Base-by-base conservation (phyloP, 2,113 vertebrate species). In the Brachionichthys hirsutus region DNA sequence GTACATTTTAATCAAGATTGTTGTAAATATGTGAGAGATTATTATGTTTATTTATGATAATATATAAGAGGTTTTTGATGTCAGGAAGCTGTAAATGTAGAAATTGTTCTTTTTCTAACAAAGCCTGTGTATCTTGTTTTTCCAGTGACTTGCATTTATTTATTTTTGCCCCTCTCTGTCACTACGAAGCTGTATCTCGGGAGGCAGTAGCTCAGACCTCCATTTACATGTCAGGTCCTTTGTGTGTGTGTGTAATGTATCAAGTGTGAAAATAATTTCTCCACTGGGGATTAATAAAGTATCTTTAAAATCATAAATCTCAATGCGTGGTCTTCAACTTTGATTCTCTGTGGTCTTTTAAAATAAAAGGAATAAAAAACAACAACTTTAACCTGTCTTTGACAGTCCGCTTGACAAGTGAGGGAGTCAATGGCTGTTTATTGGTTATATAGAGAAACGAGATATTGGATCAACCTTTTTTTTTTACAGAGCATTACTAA, bases 31-130 rank as follows among this genome's bases (percentile, higher is more conserved):
- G 11, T 66, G 8, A 47, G 40, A 77, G 41, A 70, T 77, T 58
- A 10, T 69, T 78, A 71, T 85, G 91, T 90, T 91, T 91, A 92
- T 91, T 90, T 54, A 70, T 75, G 69, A 50, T 59, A 68, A 53
- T 66, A 73, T 48, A 22, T 40, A 10, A 45, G 11, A 54, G 42
- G 55, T 62, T 77, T 38, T 63, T 66, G 54, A 35, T 78, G 50
- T 70, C 19, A 18, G 14, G 13, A 62, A 17, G 53, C 36, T 71
- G 35, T 64, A 48, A 63, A 62, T 49, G 48, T 9, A 40, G 7
- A 30, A 30, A 35, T 22, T 3, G 9, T 38, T 38, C 36, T 38
- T 38, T 38, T 66, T 69, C 9, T 38, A 38, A 12, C 9, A 12
- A 19, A 38, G 66, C 8, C 40, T 34, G 36, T 67, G 18, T 51